Evolutionary conservation across 2,113 vertebrate genomes (phyloP), one percentile per base, ranked within the genome.

Genomic region (Neodontobutis hainanensis): DNA sequence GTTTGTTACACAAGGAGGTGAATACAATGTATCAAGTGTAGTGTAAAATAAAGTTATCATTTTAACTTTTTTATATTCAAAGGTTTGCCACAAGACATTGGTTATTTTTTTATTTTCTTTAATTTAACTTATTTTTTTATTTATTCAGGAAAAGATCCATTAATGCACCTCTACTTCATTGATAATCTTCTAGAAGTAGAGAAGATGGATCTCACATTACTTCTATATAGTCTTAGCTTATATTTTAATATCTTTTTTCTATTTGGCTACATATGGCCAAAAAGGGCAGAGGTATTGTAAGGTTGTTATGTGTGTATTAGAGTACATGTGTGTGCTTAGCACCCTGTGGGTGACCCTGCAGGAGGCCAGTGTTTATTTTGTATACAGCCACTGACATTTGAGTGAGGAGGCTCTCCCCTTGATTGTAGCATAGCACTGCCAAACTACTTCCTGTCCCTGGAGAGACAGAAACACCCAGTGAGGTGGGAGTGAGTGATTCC

Each of bases 341-440:
- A 74, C 67, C 77, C 71, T 75, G 57, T 75, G 61, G 32, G 48
- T 85, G 71, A 85, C 79, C 83, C 82, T 62, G 57, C 75, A 64
- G 73, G 72, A 83, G 75, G 55, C 67, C 53, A 64, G 59, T 89
- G 81, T 90, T 90, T 90, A 77, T 90, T 89, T 86, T 85, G 86
- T 87, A 85, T 75, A 89, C 84, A 89, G 71, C 48, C 44, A 60
- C 69, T 91, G 87, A 87, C 89, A 89, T 92, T 89, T 88, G 45
- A 76, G 81, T 47, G 7, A 53, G 67, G 77, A 77, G 68, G 59
- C 55, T 63, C 77, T 85, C 62, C 65, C 72, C 77, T 87, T 75
- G 70, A 80, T 83, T 81, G 79, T 79, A 78, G 65, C 34, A 12
- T 78, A 78, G 61, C 78, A 62, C 68, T 11, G 36, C 70, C 74